Base-by-base conservation (phyloP, 1,140 invertebrate species). In the Formica selysi region DNA sequence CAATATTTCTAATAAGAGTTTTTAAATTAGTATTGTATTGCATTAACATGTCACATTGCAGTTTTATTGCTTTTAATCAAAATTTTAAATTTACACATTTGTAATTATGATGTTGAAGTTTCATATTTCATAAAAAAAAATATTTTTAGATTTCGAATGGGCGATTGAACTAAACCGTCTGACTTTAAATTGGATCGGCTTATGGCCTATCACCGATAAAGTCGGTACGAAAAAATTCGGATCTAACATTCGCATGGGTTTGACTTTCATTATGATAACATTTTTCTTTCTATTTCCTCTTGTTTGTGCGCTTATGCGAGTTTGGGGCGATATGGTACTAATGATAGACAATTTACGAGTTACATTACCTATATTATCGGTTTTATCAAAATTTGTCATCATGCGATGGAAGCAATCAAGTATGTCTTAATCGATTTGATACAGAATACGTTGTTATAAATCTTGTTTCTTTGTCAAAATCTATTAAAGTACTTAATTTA, bases 121-220 rank as follows among this genome's bases (percentile, higher is more conserved):
- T 1, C 0, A 0, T 29, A 29, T 29, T 29, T 1, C 1, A 29
- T 22, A 22, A 29, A 29, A 29, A 29, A 29, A 29, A 29, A 29
- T 29, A 29, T 29, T 22, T 29, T 22, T 13, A 88, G 87, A 88
- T 59, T 88, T 74, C 0, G 26, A 48, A n/a, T 88, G 87, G 87
- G 85, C 85, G 8, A 13, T 86, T 29, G 36, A 29, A 29, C 16
- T 86, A 38, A 80, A 88, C 26, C 74, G 76, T 0, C 44, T 36
- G 3, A 48, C 62, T 29, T 54, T 86, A n/a, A 11, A 36, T 16
- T 1, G 76, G 4, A 22, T 86, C n/a, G 85, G 87, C 48, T 59
- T 76, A 4, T 88, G 84, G 70, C 76, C 70, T n/a, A n/a, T 13
- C 1, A 16, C 44, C 0, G 32, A 79, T 11, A 19, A 22, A 54